These are phyloP conservation scores for Misgurnus anguillicaudatus DNA, from an alignment of 2,113 vertebrate genomes.

Conservation along the genomic window DNA sequence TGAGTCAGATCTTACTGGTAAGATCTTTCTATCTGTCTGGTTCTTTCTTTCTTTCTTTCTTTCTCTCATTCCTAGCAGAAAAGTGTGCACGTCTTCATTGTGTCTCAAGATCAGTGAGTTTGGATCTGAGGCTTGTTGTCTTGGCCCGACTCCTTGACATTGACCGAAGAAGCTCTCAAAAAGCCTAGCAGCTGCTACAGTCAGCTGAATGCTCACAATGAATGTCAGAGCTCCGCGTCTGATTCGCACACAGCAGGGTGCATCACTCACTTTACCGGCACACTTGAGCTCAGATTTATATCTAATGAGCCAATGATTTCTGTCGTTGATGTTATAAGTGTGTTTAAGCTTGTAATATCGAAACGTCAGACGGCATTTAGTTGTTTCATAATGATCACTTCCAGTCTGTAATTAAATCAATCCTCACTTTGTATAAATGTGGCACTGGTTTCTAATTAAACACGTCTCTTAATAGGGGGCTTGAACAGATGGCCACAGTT, in stretches of 20 bases:
- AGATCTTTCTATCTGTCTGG: background rate
- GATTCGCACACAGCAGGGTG: conserved; percentile 33
- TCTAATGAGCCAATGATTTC: conserved; percentile 20
- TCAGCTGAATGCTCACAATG: conserved; percentile 48
- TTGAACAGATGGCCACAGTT: conserved; percentile 28
- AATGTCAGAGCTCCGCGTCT: conserved; percentile 42
- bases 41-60: background rate
- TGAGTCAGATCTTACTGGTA: conserved; percentile 72
- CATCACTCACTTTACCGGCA: conserved; percentile 13
- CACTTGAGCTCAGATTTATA: conserved; percentile 25
- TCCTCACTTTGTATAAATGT: background rate
- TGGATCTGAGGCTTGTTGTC: conserved; percentile 29
- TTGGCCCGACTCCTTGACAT: conserved; percentile 42
- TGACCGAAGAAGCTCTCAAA: conserved; percentile 49
- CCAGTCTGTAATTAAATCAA: background rate
- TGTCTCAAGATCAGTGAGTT: conserved; percentile 44
- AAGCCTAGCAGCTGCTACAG: conserved; percentile 45
- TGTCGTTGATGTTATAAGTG: background rate
- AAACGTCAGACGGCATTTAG: background rate
- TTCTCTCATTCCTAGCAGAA: conserved; percentile 51
- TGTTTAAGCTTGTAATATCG: background rate
- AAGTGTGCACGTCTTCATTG: conserved; percentile 48
- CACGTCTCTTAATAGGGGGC: conserved; percentile 17
- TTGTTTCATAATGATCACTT: background rate
- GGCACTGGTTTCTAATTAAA: conserved; percentile 13